A percentile compares a stretch with the other conserved stretches of the same genome.
Conservation (phyloP, 1,140 invertebrate genomes). For the Arion vulgaris region DNA sequence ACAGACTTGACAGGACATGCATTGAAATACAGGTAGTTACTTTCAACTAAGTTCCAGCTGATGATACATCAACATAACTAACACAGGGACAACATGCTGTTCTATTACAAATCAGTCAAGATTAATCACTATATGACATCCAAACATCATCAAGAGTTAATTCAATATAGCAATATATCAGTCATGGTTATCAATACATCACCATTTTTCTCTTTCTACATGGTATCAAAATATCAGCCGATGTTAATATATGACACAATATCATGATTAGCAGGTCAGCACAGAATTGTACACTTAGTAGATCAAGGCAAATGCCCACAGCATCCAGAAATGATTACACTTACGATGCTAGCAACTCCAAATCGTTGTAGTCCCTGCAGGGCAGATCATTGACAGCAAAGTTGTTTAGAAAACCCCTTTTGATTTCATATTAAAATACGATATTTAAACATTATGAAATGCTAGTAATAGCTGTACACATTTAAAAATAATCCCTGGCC, state of each 20-base stretch:
- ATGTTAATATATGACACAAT: too few relatives aligned
- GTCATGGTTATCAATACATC: too few relatives aligned
- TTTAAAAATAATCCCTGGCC: too few relatives aligned
- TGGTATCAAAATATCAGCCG: too few relatives aligned
- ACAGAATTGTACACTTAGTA: background rate
- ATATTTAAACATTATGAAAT: background rate
- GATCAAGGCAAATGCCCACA: background rate
- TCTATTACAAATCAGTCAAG: too few relatives aligned
- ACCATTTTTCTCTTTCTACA: too few relatives aligned
- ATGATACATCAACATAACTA: too few relatives aligned
- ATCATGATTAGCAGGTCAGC: background rate
- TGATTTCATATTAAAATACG: background rate
- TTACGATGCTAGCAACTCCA: constrained; percentile 63
- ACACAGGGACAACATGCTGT: too few relatives aligned
- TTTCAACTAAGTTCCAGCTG: background rate
- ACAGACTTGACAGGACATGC: background rate
- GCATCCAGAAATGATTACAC: constrained; percentile 29
- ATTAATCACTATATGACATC: too few relatives aligned
- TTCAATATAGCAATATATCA: too few relatives aligned
- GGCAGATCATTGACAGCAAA: background rate
- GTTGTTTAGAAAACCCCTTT: constrained; percentile 28
- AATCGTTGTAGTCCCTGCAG: constrained; percentile 59
- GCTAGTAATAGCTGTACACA: too few relatives aligned
- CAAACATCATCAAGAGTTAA: too few relatives aligned
- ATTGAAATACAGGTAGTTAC: background rate